Percentiles rank a stretch among this genome's conserved stretches.
phyloP scores from a whole-genome alignment of 2,888 invertebrate genomes.

The Drosophila algonquin region DNA sequence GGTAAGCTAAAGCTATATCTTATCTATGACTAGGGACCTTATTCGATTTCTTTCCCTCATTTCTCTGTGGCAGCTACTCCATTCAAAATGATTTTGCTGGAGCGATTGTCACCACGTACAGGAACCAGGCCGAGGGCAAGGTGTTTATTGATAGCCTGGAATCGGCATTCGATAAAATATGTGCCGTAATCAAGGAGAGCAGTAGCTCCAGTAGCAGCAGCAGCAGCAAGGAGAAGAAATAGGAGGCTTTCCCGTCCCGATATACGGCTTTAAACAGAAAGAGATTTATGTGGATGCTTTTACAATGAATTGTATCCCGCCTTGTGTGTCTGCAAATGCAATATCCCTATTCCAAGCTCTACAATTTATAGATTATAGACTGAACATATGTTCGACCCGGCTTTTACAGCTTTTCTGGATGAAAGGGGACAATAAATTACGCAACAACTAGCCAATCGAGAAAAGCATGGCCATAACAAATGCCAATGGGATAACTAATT shows the following conservation, averaged over 20 bases:
- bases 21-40: no score
- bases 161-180: slow-evolving; percentile 89
- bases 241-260: not conserved
- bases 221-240: slow-evolving; percentile 14
- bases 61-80: slow-evolving; percentile 88
- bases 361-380: slow-evolving; percentile 42
- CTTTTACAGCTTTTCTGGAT: slow-evolving; percentile 17
- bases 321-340: slow-evolving; percentile 43
- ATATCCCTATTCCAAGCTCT: slow-evolving; percentile 46
- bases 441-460: slow-evolving; percentile 4
- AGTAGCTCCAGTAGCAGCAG: slow-evolving; percentile 38
- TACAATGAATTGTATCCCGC: slow-evolving; percentile 21
- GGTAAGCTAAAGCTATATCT: slow-evolving; percentile 85
- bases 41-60: not conserved
- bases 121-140: slow-evolving; percentile 88
- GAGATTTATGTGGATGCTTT: slow-evolving; percentile 45
- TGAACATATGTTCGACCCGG: slow-evolving; percentile 32
- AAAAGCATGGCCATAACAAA: not conserved
- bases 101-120: slow-evolving; percentile 92
- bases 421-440: slow-evolving; percentile 29
- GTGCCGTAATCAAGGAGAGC: slow-evolving; percentile 70
- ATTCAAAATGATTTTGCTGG: slow-evolving; percentile 93
- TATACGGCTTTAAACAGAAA: slow-evolving; percentile 28
- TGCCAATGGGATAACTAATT: slow-evolving; percentile 14
- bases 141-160: slow-evolving; percentile 89